Percentiles rank a stretch among this genome's conserved stretches.
Conservation (phyloP, 2,888 invertebrate genomes). For the Tinea pellionella region DNA sequence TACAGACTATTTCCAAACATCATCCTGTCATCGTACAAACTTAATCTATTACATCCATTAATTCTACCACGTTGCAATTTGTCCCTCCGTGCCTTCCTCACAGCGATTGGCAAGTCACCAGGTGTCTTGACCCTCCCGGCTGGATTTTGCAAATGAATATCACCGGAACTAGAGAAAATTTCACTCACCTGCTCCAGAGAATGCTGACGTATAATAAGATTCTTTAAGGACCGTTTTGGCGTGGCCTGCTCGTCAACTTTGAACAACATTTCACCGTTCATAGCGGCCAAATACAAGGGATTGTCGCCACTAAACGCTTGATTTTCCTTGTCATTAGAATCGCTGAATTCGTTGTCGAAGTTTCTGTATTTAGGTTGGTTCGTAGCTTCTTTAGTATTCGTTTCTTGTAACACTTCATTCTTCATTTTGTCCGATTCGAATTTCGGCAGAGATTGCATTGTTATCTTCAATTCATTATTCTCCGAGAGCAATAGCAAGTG, state of each 20-base stretch:
- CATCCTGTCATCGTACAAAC: conserved; percentile 89
- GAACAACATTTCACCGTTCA: conserved; percentile 50
- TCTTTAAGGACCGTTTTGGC: conserved; percentile 42
- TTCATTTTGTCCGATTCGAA: conserved; percentile 27
- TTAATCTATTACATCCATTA: conserved; percentile 76
- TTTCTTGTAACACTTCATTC: conserved; percentile 52
- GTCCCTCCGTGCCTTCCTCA: conserved; percentile 74
- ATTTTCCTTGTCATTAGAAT: conserved; percentile 57
- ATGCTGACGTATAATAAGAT: conserved; percentile 69
- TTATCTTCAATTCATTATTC: conserved; percentile 57
- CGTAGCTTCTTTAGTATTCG: conserved; percentile 41
- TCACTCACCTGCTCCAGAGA: conserved; percentile 82
- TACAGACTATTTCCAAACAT: conserved; percentile 75
- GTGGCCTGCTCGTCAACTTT: conserved; percentile 29
- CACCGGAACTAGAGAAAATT: conserved; percentile 77
- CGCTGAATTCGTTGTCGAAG: conserved; percentile 60
- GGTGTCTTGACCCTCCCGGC: conserved; percentile 84
- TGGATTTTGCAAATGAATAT: conserved; percentile 76
- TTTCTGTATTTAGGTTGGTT: conserved; percentile 55
- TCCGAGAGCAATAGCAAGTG: conserved; percentile 58
- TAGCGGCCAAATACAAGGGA: conserved; percentile 51
- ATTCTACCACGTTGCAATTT: conserved; percentile 58
- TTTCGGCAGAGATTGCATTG: conserved; percentile 51
- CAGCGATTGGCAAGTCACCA: conserved; percentile 83
- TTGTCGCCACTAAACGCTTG: conserved; percentile 48